Base-by-base conservation (phyloP, 2,113 vertebrate species). In the Labeo rohita region DNA sequence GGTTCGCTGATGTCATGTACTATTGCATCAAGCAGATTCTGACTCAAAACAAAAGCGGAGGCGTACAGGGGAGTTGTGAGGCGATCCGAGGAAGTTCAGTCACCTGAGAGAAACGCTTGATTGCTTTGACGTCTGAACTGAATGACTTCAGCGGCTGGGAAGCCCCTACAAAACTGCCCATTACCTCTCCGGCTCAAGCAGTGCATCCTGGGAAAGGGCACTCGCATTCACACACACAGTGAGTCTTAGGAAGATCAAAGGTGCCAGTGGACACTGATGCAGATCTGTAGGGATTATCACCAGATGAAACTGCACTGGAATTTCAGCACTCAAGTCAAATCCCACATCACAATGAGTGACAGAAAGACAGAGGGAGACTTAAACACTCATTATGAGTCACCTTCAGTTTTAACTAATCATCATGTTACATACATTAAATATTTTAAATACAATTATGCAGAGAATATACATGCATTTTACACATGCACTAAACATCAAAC, bases 181-280 rank as follows among this genome's bases (percentile, higher is more conserved):
- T 91, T 90, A 87, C 90, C 85, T 78, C 36, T 77, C 85, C 56
- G 79, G 61, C 47, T 80, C 89, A 88, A 89, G 86, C 76, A 87
- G 86, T 87, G 91, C 91, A 91, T 82, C 91, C 92, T 94, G 92
- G 92, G 94, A 95, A 94, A 93, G 92, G 87, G 88, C 89, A 86
- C 91, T 66, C 88, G 4, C 77, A 80, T 93, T 92, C 91, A 91
- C 88, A 92, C 94, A 91, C 89, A 91, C 93, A 94, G 94, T 94
- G 94, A 90, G 91, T 93, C 92, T 94, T 90, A 88, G 88, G 89
- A 88, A 94, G 94, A 95, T 95, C 93, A 95, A 94, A 94, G 93
- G 91, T 93, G 92, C 89, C 87, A 91, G 86, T 90, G 89, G 93
- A 94, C 93, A 94, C 93, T 92, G 93, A 94, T 95, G 92, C 94